A percentile compares a stretch with the other conserved stretches of the same genome.
Conservation (phyloP, 2,113 vertebrate species). For the Serinus canaria region DNA sequence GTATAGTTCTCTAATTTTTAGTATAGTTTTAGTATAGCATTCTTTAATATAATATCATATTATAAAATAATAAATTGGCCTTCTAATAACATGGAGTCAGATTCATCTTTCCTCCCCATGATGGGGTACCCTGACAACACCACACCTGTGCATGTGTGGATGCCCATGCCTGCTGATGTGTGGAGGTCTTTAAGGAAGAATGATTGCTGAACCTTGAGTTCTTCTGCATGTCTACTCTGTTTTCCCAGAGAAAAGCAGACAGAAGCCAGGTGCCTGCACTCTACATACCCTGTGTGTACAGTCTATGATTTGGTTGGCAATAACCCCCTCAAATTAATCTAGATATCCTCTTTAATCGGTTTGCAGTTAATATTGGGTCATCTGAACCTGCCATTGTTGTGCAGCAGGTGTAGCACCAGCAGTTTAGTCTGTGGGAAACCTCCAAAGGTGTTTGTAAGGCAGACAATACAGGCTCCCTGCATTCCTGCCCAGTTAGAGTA, state of each 20-base stretch:
- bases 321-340: background rate
- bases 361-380: background rate
- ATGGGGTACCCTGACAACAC: too few species aligned
- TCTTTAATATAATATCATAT: too few species aligned
- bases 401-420: background rate
- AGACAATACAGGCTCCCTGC: background rate
- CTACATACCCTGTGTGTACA: background rate
- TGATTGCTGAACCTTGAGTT: background rate
- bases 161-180: fast-evolving
- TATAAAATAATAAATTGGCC: too few species aligned
- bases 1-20: too few species aligned
- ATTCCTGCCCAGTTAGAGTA: fast-evolving
- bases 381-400: background rate
- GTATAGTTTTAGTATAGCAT: too few species aligned
- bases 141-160: fast-evolving
- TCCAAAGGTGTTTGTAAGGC: background rate
- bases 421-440: background rate
- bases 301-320: background rate
- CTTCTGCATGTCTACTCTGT: background rate
- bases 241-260: background rate
- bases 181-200: background rate
- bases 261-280: background rate
- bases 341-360: background rate
- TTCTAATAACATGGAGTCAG: too few species aligned
- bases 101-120: too few species aligned